Evolutionary conservation across 2,113 vertebrate species (phyloP).

Genomic region (Genyomyrus donnyi): DNA sequence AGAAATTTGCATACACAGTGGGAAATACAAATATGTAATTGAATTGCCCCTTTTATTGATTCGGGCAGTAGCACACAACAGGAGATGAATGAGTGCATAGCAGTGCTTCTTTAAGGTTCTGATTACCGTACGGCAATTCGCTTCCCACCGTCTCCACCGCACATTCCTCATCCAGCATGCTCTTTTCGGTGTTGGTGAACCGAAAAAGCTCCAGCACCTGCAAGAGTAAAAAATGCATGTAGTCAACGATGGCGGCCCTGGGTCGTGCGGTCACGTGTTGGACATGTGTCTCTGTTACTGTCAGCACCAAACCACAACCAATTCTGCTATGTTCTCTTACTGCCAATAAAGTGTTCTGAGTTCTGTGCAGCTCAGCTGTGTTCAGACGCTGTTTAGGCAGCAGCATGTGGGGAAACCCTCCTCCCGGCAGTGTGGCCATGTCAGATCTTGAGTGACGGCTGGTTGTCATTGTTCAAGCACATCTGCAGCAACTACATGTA

Average conservation of each 20-base stretch:
- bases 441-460: neutral
- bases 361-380: neutral
- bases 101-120: constrained; percentile 15
- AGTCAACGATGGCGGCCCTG: neutral
- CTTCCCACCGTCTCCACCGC: neutral
- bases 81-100: constrained; percentile 16
- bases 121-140: constrained; percentile 13
- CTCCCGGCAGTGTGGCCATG: neutral
- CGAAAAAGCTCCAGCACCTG: neutral
- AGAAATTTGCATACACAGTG: constrained; percentile 21
- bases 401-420: neutral
- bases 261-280: neutral
- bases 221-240: neutral
- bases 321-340: too few relatives aligned
- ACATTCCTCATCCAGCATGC: neutral
- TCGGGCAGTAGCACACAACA: constrained; percentile 14
- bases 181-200: neutral
- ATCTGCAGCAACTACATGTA: neutral
- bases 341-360: too few relatives aligned
- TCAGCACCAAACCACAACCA: too few relatives aligned
- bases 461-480: neutral
- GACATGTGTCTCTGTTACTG: neutral
- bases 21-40: constrained; percentile 26
- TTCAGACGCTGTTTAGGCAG: neutral
- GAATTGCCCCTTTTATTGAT: constrained; percentile 32